A percentile compares a stretch with the other conserved stretches of the same genome.
Evolutionary conservation across 1,140 invertebrate species (phyloP).

Genomic region (Ephestia elutella): DNA sequence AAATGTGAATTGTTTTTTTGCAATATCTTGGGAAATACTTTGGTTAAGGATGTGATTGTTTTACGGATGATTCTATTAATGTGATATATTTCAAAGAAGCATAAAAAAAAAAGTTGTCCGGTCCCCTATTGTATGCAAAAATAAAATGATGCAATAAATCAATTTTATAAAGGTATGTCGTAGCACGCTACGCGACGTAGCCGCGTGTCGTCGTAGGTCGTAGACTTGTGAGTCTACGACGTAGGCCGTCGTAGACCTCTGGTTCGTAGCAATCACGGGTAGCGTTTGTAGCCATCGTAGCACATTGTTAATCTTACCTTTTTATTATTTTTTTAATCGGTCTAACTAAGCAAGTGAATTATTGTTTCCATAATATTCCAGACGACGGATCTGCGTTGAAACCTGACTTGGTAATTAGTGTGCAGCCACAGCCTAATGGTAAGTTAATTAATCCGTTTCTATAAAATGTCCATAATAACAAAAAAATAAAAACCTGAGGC

Average conservation of each 20-base stretch:
- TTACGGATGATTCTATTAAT: too few relatives aligned
- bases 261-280: neutral
- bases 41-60: too few relatives aligned
- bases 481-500: too few relatives aligned
- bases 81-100: too few relatives aligned
- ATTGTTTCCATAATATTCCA: constrained; percentile 21
- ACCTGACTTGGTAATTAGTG: constrained; percentile 49
- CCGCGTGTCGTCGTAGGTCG: neutral
- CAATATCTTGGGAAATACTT: too few relatives aligned
- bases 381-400: constrained; percentile 39
- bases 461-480: too few relatives aligned
- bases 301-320: too few relatives aligned
- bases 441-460: constrained; percentile 12
- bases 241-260: neutral
- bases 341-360: too few relatives aligned
- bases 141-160: neutral
- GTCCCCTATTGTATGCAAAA: neutral
- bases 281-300: neutral
- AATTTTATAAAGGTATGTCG: neutral
- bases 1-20: too few relatives aligned
- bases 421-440: constrained; percentile 48
- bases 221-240: neutral
- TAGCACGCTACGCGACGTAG: too few relatives aligned
- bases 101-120: neutral
- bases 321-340: too few relatives aligned